phyloP scores from a whole-genome alignment of 2,888 invertebrate species.

The Leptopterna dolabrata region DNA sequence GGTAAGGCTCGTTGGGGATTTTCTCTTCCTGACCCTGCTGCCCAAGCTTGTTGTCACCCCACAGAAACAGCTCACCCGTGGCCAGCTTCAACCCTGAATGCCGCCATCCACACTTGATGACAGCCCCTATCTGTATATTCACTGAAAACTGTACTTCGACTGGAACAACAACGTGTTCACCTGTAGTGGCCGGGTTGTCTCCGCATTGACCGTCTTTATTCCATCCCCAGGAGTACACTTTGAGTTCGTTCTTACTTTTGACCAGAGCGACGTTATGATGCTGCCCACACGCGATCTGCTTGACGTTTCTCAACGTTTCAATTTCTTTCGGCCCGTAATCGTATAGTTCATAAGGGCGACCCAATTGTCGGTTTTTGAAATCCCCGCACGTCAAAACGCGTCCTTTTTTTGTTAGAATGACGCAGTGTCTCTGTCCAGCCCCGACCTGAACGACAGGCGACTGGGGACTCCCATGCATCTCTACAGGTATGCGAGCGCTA shows the following conservation, averaged over 20 bases:
- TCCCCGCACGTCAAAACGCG: conserved; percentile 75
- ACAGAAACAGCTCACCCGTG: conserved; percentile 30
- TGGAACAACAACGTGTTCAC: not conserved
- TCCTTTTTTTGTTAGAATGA: conserved; percentile 74
- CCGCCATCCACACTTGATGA: conserved; percentile 29
- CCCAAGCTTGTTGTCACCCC: conserved; percentile 43
- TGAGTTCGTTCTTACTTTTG: conserved; percentile 67
- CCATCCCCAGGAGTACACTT: conserved; percentile 77
- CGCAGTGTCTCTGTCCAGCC: conserved; percentile 78
- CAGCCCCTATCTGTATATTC: not conserved
- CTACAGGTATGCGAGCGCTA: conserved; percentile 1
- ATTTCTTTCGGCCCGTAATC: conserved; percentile 24
- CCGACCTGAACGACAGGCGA: conserved; percentile 3
- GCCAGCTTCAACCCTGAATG: conserved; percentile 26
- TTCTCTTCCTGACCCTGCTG: conserved; percentile 26
- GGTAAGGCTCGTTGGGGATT: not conserved
- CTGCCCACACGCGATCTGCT: conserved; percentile 81
- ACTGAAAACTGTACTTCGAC: conserved; percentile 17
- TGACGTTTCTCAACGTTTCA: conserved; percentile 69
- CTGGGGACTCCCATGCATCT: not conserved
- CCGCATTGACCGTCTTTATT: conserved; percentile 86
- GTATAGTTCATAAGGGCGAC: conserved; percentile 66
- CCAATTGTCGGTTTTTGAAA: conserved; percentile 77
- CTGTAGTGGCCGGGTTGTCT: conserved; percentile 67
- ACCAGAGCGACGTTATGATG: conserved; percentile 79